Conservation (phyloP, 2,888 invertebrate species). For the Limenitis arthemis region DNA sequence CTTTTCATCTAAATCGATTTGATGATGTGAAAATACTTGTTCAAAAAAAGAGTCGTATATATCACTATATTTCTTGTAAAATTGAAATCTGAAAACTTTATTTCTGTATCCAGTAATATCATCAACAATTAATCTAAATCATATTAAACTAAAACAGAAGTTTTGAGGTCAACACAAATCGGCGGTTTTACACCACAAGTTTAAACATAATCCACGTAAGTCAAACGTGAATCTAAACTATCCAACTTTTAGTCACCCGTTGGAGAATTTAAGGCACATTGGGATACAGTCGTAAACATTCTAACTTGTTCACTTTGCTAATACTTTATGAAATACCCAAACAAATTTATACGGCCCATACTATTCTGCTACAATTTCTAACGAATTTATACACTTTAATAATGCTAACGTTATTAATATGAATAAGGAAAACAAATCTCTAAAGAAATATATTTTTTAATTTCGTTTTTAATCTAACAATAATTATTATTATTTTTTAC, state of each 20-base stretch:
- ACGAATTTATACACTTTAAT: neutral
- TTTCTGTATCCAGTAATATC: no score
- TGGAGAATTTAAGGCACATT: slow-evolving; percentile 14
- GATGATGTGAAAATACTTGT: no score
- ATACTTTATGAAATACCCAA: slow-evolving; percentile 1
- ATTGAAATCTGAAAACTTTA: no score
- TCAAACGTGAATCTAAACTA: slow-evolving; percentile 16
- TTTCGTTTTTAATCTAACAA: no score
- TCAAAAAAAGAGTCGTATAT: no score
- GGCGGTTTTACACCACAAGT: slow-evolving; percentile 12
- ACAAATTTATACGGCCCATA: neutral
- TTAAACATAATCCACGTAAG: slow-evolving; percentile 17
- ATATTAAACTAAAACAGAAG: neutral
- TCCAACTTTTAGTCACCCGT: slow-evolving; percentile 16
- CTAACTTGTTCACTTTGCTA: slow-evolving; percentile 7
- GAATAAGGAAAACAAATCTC: neutral
- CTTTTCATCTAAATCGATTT: no score
- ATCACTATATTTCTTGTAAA: no score
- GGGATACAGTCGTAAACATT: slow-evolving; percentile 12
- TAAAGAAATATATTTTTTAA: no score
- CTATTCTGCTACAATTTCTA: neutral
- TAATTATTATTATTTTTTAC: no score
- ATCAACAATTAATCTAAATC: no score
- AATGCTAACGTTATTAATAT: no score
- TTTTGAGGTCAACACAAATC: slow-evolving; percentile 8